phyloP scores from a whole-genome alignment of 1,140 invertebrate genomes.

The Dendroctonus ponderosae region DNA sequence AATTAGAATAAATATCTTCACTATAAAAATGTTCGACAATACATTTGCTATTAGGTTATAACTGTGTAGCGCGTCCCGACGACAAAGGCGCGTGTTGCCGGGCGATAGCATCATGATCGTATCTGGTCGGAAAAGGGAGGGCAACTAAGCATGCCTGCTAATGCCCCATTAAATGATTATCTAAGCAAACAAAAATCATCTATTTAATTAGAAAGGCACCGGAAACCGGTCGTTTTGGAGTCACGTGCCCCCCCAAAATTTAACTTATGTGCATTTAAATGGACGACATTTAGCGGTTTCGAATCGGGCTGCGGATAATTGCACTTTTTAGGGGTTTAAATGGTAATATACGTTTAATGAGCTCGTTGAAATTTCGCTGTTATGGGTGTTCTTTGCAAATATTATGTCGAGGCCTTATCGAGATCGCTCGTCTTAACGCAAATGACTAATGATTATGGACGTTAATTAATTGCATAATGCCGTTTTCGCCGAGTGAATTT shows the following conservation, averaged over 20 bases:
- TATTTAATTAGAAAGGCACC: slow-evolving; percentile 52
- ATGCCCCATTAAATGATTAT: slow-evolving; percentile 53
- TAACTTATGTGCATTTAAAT: slow-evolving; percentile 43
- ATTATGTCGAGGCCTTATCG: too few species aligned
- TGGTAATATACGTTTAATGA: slow-evolving; percentile 13
- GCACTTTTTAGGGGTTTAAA: slow-evolving; percentile 23
- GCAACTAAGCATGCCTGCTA: slow-evolving; percentile 46
- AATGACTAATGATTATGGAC: too few species aligned
- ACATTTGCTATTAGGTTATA: too few species aligned
- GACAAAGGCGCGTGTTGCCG: slow-evolving; percentile 39
- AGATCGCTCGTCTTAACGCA: too few species aligned
- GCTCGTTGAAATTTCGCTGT: slow-evolving; percentile 4
- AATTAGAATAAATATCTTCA: too few species aligned
- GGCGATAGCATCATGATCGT: slow-evolving; percentile 40
- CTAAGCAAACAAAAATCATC: slow-evolving; percentile 54
- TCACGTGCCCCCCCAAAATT: slow-evolving; percentile 43
- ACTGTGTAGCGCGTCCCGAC: background rate
- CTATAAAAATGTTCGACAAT: too few species aligned
- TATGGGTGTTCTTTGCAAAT: too few species aligned
- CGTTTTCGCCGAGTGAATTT: too few species aligned
- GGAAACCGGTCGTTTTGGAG: slow-evolving; percentile 47
- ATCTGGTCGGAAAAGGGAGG: slow-evolving; percentile 42
- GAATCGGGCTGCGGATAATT: slow-evolving; percentile 19
- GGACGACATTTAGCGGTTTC: slow-evolving; percentile 25
- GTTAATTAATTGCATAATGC: too few species aligned